phyloP scores from a whole-genome alignment of 1,140 invertebrate genomes.

The Orchestia grillus region DNA sequence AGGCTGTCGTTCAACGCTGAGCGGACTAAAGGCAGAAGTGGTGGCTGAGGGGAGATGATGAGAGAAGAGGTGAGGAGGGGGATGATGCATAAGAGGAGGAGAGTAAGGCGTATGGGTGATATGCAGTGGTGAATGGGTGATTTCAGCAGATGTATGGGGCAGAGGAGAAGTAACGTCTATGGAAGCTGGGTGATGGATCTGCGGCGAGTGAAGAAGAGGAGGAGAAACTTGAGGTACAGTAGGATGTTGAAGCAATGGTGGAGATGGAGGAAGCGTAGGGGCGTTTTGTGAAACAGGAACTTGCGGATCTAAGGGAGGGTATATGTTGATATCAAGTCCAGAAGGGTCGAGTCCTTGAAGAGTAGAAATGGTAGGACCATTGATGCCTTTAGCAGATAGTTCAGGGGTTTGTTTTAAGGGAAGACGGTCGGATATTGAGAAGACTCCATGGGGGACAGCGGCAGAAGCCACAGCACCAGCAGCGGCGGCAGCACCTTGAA shows the following conservation, averaged over 20 bases:
- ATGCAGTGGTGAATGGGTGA: constrained; percentile 39
- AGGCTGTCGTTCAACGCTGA: constrained; percentile 27
- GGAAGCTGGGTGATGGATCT: constrained; percentile 2
- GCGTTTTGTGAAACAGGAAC: background rate
- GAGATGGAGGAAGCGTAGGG: background rate
- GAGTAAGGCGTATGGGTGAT: constrained; percentile 48
- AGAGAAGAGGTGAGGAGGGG: background rate
- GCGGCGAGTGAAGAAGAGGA: background rate
- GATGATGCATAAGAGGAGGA: background rate
- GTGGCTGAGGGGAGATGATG: background rate
- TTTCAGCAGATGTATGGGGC: background rate
- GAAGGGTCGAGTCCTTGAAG: background rate
- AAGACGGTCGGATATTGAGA: constrained; percentile 44
- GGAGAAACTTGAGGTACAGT: background rate
- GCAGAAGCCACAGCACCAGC: constrained; percentile 22
- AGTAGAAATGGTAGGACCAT: background rate
- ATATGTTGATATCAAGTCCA: constrained; percentile 37
- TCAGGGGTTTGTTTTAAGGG: background rate
- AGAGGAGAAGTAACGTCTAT: background rate
- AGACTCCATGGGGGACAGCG: constrained; percentile 25
- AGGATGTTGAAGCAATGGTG: constrained; percentile 12
- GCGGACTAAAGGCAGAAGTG: constrained; percentile 36
- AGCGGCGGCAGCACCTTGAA: constrained; percentile 40
- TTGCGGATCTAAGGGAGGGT: background rate
- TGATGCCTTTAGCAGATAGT: background rate